Evolutionary conservation across 30 jellyfish, hydroid and myxozoan species (phyloP).

Genomic region (Aurelia sp.): DNA sequence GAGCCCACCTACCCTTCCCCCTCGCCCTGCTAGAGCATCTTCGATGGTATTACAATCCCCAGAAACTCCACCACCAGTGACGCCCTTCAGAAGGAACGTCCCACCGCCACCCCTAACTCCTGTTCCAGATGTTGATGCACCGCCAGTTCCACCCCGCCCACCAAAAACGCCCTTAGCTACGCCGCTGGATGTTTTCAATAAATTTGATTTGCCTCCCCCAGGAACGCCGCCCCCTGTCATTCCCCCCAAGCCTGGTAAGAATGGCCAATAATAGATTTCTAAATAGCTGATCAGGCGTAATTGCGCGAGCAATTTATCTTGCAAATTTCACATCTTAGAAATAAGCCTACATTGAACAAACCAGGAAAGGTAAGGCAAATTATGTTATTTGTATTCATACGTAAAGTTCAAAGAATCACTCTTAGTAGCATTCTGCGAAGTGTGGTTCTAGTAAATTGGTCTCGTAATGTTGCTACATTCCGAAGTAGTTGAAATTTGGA

Average conservation of each 20-base stretch:
- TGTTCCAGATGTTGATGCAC: conserved; percentile 52
- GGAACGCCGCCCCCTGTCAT: conserved; percentile 86
- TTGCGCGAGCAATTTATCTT: too few species aligned
- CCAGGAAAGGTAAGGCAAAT: too few species aligned
- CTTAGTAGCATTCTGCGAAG: too few species aligned
- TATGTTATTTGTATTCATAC: too few species aligned
- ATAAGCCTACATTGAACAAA: too few species aligned
- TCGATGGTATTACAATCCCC: conserved; percentile 19
- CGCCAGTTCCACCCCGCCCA: conserved; percentile 90
- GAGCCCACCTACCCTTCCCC: conserved; percentile 72
- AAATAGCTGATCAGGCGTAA: too few species aligned
- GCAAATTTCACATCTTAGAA: too few species aligned
- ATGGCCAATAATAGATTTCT: conserved; percentile 18
- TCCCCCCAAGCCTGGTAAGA: conserved; percentile 79
- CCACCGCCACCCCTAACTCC: conserved; percentile 26
- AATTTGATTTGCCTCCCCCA: conserved; percentile 77
- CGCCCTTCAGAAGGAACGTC: neutral
- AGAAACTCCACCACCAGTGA: conserved; percentile 36
- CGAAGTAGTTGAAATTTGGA: too few species aligned
- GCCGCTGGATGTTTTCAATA: conserved; percentile 45
- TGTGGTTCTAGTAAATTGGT: too few species aligned
- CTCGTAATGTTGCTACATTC: too few species aligned
- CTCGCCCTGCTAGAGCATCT: conserved; percentile 67
- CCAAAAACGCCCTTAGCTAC: conserved; percentile 76
- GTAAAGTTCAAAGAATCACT: too few species aligned